Conservation (phyloP, 53 echinoderm and acorn worm genomes). For the Antedon mediterranea region DNA sequence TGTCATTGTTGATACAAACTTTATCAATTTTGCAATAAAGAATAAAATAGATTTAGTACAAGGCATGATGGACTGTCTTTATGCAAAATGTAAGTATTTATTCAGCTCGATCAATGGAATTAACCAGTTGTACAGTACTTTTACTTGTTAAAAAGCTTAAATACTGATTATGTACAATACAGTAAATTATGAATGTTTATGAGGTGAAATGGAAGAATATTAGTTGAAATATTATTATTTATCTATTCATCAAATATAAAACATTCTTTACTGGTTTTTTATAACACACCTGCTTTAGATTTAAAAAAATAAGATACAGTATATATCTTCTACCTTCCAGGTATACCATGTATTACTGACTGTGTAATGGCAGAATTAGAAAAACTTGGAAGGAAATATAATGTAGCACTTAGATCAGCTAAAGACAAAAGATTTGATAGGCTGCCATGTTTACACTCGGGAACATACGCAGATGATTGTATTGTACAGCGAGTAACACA, state of each 20-base stretch:
- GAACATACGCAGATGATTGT: constrained; percentile 92
- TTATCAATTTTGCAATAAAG: constrained; percentile 92
- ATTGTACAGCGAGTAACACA: constrained; percentile 88
- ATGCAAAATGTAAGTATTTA: constrained; percentile 75
- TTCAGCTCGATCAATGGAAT: too few species aligned
- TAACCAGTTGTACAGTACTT: background rate
- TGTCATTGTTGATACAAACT: constrained; percentile 88
- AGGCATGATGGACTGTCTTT: constrained; percentile 95
- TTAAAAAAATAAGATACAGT: too few species aligned
- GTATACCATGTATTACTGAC: constrained; percentile 93
- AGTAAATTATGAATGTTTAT: too few species aligned
- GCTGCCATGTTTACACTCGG: constrained; percentile 83
- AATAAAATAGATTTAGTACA: constrained; percentile 83
- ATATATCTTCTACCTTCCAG: constrained; percentile 16
- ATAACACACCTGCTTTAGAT: too few species aligned
- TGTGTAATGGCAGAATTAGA: constrained; percentile 94
- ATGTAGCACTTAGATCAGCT: constrained; percentile 60
- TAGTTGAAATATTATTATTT: too few species aligned
- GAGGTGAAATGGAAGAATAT: too few species aligned
- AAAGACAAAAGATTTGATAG: constrained; percentile 82
- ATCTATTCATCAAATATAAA: too few species aligned
- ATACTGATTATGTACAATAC: background rate
- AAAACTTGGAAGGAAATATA: constrained; percentile 80
- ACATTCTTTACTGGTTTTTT: too few species aligned
- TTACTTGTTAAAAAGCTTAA: too few species aligned